phyloP scores from a whole-genome alignment of 2,113 vertebrate species.

The Pongo abelii region DNA sequence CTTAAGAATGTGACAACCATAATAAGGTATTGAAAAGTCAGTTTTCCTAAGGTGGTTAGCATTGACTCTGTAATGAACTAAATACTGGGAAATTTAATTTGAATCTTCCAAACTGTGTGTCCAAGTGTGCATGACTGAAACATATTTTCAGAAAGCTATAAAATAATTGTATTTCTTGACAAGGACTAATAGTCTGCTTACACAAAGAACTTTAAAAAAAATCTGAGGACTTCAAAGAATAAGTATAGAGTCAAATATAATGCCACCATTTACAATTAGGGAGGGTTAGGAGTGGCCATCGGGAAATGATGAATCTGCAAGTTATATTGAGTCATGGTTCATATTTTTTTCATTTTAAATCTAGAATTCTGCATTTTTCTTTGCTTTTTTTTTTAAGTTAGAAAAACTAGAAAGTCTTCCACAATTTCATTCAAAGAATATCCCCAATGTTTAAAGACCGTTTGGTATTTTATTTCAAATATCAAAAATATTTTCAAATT shows the following conservation, averaged over 20 bases:
- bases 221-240: not conserved
- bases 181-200: constrained; percentile 22
- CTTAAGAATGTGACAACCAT: constrained; percentile 61
- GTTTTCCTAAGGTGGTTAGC: constrained; percentile 51
- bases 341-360: constrained; percentile 9
- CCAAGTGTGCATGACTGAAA: constrained; percentile 74
- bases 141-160: constrained; percentile 67
- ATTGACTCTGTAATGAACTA: constrained; percentile 71
- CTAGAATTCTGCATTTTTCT: not conserved
- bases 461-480: constrained; percentile 53
- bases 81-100: constrained; percentile 80
- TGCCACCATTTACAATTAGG: not conserved
- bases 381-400: not conserved
- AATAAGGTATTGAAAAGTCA: constrained; percentile 69
- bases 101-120: constrained; percentile 78
- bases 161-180: constrained; percentile 56
- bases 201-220: not conserved
- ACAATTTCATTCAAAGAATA: not conserved
- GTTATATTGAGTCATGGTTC: not conserved
- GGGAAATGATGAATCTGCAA: not conserved
- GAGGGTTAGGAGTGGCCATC: not conserved
- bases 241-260: not conserved
- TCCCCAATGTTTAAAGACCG: not conserved
- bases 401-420: constrained; percentile 19
- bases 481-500: constrained; percentile 23